A percentile compares a stretch with the other conserved stretches of the same genome.
Conservation (phyloP, 2,888 invertebrate genomes). For the Rhabditophanes sp. region DNA sequence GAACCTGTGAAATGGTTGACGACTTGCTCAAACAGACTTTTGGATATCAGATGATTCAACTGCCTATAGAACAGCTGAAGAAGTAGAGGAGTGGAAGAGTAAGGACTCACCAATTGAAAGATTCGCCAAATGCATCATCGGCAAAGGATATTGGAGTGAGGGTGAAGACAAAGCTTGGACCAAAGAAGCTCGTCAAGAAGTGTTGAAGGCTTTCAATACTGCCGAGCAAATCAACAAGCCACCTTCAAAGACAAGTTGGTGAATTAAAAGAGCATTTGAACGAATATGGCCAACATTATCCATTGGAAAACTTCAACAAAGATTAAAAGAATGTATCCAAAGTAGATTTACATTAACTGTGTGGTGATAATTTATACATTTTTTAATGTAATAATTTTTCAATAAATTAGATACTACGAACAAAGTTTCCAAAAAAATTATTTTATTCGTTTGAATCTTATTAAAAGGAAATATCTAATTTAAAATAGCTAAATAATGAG, state of each 20-base stretch:
- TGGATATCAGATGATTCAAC: too few species aligned
- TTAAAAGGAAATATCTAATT: too few species aligned
- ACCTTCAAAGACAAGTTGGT: constrained; percentile 64
- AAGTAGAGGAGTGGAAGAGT: constrained; percentile 65
- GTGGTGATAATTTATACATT: too few species aligned
- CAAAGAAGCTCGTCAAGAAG: constrained; percentile 40
- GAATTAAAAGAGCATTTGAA: constrained; percentile 67
- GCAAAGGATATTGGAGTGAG: constrained; percentile 64
- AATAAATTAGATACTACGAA: too few species aligned
- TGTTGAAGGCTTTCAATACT: constrained; percentile 60
- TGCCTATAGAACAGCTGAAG: constrained; percentile 56
- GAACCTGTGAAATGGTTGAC: too few species aligned
- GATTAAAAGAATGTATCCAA: not conserved
- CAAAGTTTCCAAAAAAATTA: too few species aligned
- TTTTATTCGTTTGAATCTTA: too few species aligned
- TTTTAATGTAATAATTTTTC: too few species aligned
- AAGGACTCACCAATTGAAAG: constrained; percentile 68
- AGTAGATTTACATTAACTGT: not conserved
- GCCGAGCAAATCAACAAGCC: constrained; percentile 75
- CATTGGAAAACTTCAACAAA: constrained; percentile 48
- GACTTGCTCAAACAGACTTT: too few species aligned
- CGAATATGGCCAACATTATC: constrained; percentile 70
- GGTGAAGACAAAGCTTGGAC: constrained; percentile 46
- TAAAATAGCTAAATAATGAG: too few species aligned
- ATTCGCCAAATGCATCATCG: constrained; percentile 63